Base-by-base conservation (phyloP, 2,797 vertebrate species). In the Anguilla anguilla region DNA sequence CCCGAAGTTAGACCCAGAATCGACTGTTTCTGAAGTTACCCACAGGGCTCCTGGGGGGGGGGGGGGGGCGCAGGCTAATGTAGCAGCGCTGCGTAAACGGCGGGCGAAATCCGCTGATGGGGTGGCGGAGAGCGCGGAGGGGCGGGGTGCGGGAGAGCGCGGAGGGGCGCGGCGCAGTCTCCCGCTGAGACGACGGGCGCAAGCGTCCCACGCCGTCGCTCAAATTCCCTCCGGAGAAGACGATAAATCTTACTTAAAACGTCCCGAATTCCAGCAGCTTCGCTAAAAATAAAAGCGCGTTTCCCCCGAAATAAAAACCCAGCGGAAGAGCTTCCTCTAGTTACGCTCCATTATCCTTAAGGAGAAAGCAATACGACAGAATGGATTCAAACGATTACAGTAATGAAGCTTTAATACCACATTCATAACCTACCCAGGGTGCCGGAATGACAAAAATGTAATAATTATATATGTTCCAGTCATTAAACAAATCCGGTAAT, bases 331-430 rank as follows among this genome's bases (percentile, higher is more conserved):
- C 87, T n/a, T 85, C 83, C 25, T 43, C 10, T 6, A 11, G 17
- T n/a, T 17, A 77, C 35, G 35, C 83, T 77, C 77, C 83, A 85
- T 88, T 88, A 88, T 85, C 19, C 83, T 77, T 83, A 79, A 83
- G 10, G 35, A 61, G 83, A 67, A 51, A 31, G 46, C 17, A 35
- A 72, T 53, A 55, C 74, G 77, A 88, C 74, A 83, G 85, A 88
- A 84, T 61, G 87, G 83, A 84, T 13, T 31, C 83, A 35, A 84
- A 35, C 87, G 55, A 88, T 88, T 88, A 88, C 28, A 69, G 84
- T 85, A 85, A 88, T 85, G 67, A 85, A 85, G 72, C 83, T 64
- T 77, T 61, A 59, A 84, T 61, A 88, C 53, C 19, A 53, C 51
- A 85, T 77, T 72, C 31, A 61, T 88, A 88, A 88, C 64, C 83